Conservation (phyloP, 2,888 invertebrate genomes). For the Callyntrura sp. region DNA sequence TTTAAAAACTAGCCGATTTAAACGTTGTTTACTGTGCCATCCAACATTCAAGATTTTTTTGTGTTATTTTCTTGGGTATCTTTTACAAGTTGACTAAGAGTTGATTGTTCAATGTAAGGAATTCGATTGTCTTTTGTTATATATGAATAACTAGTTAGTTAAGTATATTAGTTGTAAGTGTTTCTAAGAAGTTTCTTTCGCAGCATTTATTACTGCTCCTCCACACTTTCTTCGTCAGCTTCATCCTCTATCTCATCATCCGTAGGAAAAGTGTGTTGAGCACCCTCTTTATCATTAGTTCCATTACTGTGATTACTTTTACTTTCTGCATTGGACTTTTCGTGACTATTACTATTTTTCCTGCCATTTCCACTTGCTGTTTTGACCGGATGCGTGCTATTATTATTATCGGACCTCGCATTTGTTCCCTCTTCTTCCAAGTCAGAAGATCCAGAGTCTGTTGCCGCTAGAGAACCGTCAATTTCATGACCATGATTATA, state of each 20-base stretch:
- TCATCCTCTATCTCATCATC: constrained; percentile 68
- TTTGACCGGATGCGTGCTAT: neutral
- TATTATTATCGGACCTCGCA: neutral
- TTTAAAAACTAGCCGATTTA: no score
- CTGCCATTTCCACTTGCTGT: neutral
- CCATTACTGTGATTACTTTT: constrained; percentile 31
- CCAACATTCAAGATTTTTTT: no score
- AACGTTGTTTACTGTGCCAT: no score
- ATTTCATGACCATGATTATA: neutral
- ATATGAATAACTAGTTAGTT: no score
- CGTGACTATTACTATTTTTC: neutral
- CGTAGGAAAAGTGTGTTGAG: neutral
- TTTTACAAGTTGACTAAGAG: no score
- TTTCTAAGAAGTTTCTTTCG: no score
- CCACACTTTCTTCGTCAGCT: constrained; percentile 37
- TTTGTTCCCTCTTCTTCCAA: constrained; percentile 35
- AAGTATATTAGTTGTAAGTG: no score
- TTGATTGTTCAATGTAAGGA: no score
- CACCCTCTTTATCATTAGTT: neutral
- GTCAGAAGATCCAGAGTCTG: constrained; percentile 45
- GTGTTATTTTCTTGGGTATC: no score
- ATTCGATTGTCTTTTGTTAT: constrained; percentile 40
- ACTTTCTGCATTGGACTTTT: neutral
- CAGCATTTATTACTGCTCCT: neutral
- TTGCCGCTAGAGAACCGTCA: neutral